Evolutionary conservation across 2,797 vertebrate species (phyloP), one percentile per base, ranked within the genome.

Genomic region (Ciconia nigra): DNA sequence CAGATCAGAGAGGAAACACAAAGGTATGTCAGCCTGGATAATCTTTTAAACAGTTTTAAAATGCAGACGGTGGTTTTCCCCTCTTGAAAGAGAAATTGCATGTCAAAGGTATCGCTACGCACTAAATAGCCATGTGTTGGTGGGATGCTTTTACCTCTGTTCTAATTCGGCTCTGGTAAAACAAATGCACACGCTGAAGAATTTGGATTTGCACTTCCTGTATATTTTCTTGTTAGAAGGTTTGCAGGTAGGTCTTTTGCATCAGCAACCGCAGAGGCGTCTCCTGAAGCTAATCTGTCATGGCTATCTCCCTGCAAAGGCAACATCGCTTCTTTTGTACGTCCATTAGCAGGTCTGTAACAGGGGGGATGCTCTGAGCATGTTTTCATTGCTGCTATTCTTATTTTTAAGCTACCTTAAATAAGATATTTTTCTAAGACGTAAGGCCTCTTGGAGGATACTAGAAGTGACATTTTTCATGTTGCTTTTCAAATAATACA

Each of bases 41-140:
- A 87, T 87, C 73, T 42, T 86, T 95, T 87, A 80, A 91, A 90
- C 35, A 84, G 47, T 81, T 95, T 95, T 88, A 92, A 72, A 92
- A 91, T 83, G 67, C 87, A 77, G 33, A 19, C 0, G 10, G 21
- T 66, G 51, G 41, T 54, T 66, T 72, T 42, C n/a, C 11, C n/a
- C 35, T 82, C 70, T 47, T 89, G 82, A 96, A 97, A 96, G 90
- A 96, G 65, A 97, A 94, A 95, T 93, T 95, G 65, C 84, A 31
- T 67, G 87, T 73, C 89, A 93, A 66, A 89, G 70, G 17, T 91
- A 92, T 55, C 54, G 31, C 81, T 92, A 47, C 11, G 15, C 70
- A 26, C 62, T 89, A 90, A 95, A 95, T 83, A 93, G 82, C 83
- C 35, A 2, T 83, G 19, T 83, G 76, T 70, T 42, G 37, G 59